These are phyloP conservation scores for Anguilla obscura DNA, from an alignment of 2,797 vertebrate species.

Conservation along the genomic window DNA sequence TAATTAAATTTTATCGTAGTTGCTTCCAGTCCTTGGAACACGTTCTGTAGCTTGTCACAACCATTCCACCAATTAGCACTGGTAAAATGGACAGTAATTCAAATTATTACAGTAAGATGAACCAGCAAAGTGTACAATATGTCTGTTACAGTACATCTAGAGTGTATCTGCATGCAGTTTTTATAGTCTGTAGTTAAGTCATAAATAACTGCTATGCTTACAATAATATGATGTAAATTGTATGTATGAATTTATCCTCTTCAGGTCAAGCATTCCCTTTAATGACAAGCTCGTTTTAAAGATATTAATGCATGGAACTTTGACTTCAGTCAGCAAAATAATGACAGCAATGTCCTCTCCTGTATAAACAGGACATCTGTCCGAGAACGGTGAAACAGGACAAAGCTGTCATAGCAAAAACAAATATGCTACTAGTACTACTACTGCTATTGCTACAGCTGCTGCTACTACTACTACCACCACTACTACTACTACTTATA, in stretches of 20 bases:
- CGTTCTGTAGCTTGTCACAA: background rate
- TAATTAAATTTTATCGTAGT: background rate
- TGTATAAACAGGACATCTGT: background rate
- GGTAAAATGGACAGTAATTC: background rate
- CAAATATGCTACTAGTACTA: no score
- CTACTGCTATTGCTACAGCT: no score
- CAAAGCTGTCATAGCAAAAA: background rate
- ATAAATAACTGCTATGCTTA: background rate
- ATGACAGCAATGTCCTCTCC: background rate
- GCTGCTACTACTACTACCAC: no score
- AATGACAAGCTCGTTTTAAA: background rate
- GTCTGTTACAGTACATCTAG: background rate
- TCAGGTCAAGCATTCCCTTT: background rate
- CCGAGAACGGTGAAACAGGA: background rate
- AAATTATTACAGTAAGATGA: background rate
- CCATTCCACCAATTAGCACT: background rate
- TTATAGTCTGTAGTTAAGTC: background rate
- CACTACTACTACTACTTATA: no score
- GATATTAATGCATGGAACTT: background rate
- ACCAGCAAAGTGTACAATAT: background rate
- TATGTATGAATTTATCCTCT: background rate
- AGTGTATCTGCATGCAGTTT: background rate
- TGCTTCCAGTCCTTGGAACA: background rate
- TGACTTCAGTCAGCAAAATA: background rate
- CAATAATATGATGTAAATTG: background rate